Conservation (phyloP, 2,888 invertebrate species). For the Tipula unca region DNA sequence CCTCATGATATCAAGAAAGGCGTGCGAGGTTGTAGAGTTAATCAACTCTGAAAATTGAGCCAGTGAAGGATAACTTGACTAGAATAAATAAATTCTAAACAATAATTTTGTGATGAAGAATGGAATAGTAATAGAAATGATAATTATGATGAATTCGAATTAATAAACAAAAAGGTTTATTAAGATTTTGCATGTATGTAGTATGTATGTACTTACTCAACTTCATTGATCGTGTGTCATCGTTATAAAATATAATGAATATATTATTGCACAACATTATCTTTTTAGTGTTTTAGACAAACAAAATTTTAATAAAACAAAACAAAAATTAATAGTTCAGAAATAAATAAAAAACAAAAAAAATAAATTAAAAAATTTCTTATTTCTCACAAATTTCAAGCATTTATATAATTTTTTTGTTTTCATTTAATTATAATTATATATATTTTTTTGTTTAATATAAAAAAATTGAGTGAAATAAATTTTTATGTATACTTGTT, state of each 20-base stretch:
- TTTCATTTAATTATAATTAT: not conserved
- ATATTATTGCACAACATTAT: not conserved
- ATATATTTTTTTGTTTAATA: not conserved
- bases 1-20: not conserved
- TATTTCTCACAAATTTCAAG: not conserved
- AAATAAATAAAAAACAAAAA: not conserved
- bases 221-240: not conserved
- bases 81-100: not conserved
- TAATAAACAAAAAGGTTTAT: not conserved
- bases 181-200: no score
- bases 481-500: not conserved
- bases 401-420: not conserved
- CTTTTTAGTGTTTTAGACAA: not conserved
- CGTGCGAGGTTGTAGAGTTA: not conserved
- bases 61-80: not conserved
- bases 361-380: not conserved
- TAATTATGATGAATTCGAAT: not conserved
- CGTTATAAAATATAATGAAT: not conserved
- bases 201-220: not conserved
- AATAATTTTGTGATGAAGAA: not conserved
- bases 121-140: not conserved
- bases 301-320: constrained; percentile 4
- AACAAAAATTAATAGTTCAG: not conserved
- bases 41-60: not conserved
- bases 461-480: constrained; percentile 2